A percentile compares a stretch with the other conserved stretches of the same genome.
These are phyloP conservation scores for Nysson spinosus DNA, from an alignment of 2,888 invertebrate species.

Conservation along the genomic window DNA sequence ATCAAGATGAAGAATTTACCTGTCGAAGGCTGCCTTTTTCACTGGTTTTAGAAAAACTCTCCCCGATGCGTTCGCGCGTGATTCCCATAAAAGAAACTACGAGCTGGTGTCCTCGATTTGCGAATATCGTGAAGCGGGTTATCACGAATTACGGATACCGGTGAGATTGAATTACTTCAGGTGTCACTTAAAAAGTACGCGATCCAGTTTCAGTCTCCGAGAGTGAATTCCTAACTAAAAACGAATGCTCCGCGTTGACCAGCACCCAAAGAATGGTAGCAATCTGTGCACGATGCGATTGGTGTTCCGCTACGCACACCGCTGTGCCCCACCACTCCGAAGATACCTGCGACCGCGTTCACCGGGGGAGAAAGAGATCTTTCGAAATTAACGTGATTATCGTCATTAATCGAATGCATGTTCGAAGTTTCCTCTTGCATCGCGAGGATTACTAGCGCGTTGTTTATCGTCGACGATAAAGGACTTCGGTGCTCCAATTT, in stretches of 20 bases:
- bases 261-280: slow-evolving; percentile 36
- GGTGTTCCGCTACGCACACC: slow-evolving; percentile 18
- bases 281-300: slow-evolving; percentile 14
- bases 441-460: no score
- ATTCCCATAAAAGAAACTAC: no score
- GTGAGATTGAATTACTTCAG: no score
- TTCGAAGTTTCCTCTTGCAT: no score
- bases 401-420: not conserved
- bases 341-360: not conserved
- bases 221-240: slow-evolving; percentile 27
- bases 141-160: no score
- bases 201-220: slow-evolving; percentile 26
- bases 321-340: slow-evolving; percentile 27
- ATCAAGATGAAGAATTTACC: no score
- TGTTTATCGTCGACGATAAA: no score
- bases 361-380: slow-evolving; percentile 6
- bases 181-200: slow-evolving; percentile 25
- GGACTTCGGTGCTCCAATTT: no score
- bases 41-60: no score
- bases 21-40: no score
- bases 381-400: slow-evolving; percentile 10
- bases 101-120: not conserved
- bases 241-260: slow-evolving; percentile 25
- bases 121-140: no score
- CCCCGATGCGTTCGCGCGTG: no score